These are phyloP conservation scores for Lates calcarifer DNA, from an alignment of 2,113 vertebrate genomes.

Conservation along the genomic window DNA sequence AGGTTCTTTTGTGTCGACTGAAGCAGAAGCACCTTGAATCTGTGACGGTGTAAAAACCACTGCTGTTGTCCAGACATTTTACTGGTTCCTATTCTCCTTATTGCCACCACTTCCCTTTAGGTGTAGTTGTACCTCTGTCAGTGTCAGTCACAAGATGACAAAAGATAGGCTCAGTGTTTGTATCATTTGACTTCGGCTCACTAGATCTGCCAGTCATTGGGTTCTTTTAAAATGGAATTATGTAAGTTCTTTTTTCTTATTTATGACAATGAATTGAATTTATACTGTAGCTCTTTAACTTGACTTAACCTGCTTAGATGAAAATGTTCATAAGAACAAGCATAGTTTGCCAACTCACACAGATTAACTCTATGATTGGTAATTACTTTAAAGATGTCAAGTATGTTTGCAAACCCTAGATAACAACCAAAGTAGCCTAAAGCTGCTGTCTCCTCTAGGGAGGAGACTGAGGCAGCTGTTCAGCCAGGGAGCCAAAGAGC, in stretches of 20 bases:
- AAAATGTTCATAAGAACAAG: background rate
- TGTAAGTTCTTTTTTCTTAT: constrained; percentile 29
- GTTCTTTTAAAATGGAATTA: constrained; percentile 16
- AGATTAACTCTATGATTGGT: background rate
- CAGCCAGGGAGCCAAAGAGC: background rate
- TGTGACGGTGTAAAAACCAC: background rate
- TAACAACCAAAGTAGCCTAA: background rate
- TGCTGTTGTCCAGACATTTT: background rate
- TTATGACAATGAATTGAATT: background rate
- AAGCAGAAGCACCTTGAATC: constrained; percentile 24
- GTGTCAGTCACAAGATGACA: constrained; percentile 12
- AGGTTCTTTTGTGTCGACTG: background rate
- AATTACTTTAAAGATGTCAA: background rate
- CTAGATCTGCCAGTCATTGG: background rate
- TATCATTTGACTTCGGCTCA: background rate
- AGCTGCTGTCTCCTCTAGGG: background rate
- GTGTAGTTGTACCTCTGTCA: background rate
- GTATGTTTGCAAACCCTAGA: background rate
- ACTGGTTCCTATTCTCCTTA: constrained; percentile 63
- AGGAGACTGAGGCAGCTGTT: constrained; percentile 9
- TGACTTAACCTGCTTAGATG: background rate
- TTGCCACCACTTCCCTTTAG: constrained; percentile 60
- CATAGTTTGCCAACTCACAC: background rate
- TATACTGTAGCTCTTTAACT: background rate
- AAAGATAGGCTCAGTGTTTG: background rate